phyloP scores from a whole-genome alignment of 2,888 invertebrate species.

The Margaritifera margaritifera region DNA sequence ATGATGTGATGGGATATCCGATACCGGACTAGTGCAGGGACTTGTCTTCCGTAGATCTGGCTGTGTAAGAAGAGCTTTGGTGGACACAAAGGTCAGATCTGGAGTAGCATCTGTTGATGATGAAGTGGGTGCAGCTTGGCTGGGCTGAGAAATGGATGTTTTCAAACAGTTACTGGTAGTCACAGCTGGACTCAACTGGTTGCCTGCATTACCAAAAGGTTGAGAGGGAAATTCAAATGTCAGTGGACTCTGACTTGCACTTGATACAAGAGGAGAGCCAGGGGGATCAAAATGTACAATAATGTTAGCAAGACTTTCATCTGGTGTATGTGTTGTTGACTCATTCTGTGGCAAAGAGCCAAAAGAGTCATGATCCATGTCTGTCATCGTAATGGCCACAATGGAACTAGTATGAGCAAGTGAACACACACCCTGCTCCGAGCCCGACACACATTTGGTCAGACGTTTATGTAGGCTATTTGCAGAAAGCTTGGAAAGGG shows the following conservation, averaged over 20 bases:
- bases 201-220: conserved; percentile 5
- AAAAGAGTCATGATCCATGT: conserved; percentile 45
- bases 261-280: conserved; percentile 62
- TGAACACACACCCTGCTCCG: conserved; percentile 33
- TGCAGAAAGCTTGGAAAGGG: conserved; percentile 38
- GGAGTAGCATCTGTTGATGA: conserved; percentile 1
- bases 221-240: conserved; percentile 59
- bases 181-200: too few species aligned
- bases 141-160: too few species aligned
- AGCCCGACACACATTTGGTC: conserved; percentile 38
- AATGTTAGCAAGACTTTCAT: conserved; percentile 55
- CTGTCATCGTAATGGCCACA: conserved; percentile 64
- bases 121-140: too few species aligned
- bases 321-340: conserved; percentile 35
- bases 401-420: conserved; percentile 48
- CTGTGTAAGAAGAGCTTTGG: conserved; percentile 18
- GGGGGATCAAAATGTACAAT: conserved; percentile 70
- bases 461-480: conserved; percentile 37
- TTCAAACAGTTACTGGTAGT: too few species aligned
- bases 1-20: conserved; percentile 66
- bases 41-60: conserved; percentile 27
- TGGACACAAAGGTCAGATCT: conserved; percentile 16
- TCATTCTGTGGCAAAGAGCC: conserved; percentile 33
- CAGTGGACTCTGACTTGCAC: conserved; percentile 61
- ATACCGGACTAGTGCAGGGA: conserved; percentile 43